phyloP scores from a whole-genome alignment of 2,888 invertebrate species.

The Andrena camellia region DNA sequence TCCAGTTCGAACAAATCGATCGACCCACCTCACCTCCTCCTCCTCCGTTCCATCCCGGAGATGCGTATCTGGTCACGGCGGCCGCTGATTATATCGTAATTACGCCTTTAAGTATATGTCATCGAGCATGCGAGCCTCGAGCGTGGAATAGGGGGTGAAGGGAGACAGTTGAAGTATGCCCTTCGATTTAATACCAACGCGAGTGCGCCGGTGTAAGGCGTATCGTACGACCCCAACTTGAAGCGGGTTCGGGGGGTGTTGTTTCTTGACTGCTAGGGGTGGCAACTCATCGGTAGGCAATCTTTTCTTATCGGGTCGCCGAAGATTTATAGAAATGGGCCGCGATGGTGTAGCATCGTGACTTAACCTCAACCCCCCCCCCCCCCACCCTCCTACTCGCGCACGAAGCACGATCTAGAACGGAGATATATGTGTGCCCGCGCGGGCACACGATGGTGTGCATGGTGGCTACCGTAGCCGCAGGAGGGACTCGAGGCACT shows the following conservation, averaged over 20 bases:
- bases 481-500: slow-evolving; percentile 49
- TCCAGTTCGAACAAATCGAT: slow-evolving; percentile 79
- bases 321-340: slow-evolving; percentile 74
- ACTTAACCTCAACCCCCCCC: slow-evolving; percentile 51
- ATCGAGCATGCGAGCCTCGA: slow-evolving; percentile 79
- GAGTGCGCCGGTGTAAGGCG: slow-evolving; percentile 37
- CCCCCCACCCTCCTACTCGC: slow-evolving; percentile 3
- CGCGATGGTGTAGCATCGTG: slow-evolving; percentile 74
- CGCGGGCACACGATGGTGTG: slow-evolving; percentile 14
- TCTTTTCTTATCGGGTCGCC: slow-evolving; percentile 78
- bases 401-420: slow-evolving; percentile 66
- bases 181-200: slow-evolving; percentile 74
- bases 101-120: slow-evolving; percentile 83
- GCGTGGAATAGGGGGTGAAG: slow-evolving; percentile 38
- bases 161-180: slow-evolving; percentile 69
- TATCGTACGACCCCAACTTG: slow-evolving; percentile 32
- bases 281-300: slow-evolving; percentile 74
- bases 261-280: slow-evolving; percentile 28
- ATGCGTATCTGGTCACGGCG: slow-evolving; percentile 81
- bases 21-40: slow-evolving; percentile 65
- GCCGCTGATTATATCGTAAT: slow-evolving; percentile 82
- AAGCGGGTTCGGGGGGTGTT: slow-evolving; percentile 9
- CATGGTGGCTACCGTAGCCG: slow-evolving; percentile 19
- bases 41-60: slow-evolving; percentile 59
- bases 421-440: slow-evolving; percentile 54